A percentile compares a stretch with the other conserved stretches of the same genome.
Conservation (phyloP, 2,888 invertebrate genomes). For the Sesia apiformis region DNA sequence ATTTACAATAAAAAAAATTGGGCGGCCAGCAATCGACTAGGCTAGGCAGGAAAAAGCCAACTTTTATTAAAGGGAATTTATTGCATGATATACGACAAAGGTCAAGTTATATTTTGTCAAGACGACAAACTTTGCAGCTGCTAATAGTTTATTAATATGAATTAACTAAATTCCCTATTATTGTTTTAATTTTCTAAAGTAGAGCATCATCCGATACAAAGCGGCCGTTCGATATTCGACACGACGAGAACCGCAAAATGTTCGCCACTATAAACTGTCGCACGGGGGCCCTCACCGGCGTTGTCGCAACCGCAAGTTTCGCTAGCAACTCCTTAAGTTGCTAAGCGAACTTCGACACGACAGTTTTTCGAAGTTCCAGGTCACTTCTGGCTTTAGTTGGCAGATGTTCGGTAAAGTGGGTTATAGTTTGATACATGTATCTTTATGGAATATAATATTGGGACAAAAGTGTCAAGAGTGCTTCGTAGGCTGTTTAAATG, state of each 20-base stretch:
- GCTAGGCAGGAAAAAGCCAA: no score
- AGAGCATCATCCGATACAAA: slow-evolving; percentile 14
- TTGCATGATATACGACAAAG: no score
- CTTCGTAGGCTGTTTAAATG: no score
- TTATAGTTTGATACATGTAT: background rate
- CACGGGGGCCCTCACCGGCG: slow-evolving; percentile 27
- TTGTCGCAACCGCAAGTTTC: slow-evolving; percentile 40
- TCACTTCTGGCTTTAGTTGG: slow-evolving; percentile 6
- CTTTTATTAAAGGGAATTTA: no score
- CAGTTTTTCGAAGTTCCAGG: slow-evolving; percentile 20
- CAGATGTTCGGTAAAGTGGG: slow-evolving; percentile 7
- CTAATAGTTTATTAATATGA: no score
- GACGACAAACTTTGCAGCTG: no score
- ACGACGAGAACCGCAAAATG: slow-evolving; percentile 30
- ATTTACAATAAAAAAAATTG: no score
- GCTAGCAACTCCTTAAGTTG: slow-evolving; percentile 30
- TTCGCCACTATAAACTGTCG: slow-evolving; percentile 43
- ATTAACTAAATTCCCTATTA: no score
- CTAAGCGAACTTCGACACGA: slow-evolving; percentile 27
- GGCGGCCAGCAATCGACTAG: no score
- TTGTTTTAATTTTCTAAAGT: slow-evolving; percentile 1
- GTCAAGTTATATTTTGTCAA: no score
- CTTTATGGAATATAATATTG: no score
- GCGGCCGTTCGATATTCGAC: slow-evolving; percentile 17
- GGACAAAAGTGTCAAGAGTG: no score